Conservation (phyloP, 2,113 vertebrate species). For the Lagenorhynchus albirostris region DNA sequence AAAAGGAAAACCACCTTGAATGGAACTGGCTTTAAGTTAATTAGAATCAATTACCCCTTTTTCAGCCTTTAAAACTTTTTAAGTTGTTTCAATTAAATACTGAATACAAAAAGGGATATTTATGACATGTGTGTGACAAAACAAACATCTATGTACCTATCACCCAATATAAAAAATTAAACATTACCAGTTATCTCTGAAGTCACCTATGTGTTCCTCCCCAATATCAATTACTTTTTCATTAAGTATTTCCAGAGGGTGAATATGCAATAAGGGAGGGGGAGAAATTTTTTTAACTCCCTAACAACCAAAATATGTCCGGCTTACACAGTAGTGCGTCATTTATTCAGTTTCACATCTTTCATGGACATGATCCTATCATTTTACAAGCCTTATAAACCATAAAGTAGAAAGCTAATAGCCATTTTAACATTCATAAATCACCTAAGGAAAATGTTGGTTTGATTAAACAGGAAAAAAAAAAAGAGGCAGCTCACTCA, state of each 20-base stretch:
- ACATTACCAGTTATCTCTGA: not conserved
- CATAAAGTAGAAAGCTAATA: not conserved
- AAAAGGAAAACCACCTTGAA: not conserved
- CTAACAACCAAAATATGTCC: not conserved
- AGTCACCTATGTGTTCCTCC: not conserved
- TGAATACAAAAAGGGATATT: not conserved
- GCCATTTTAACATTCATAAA: not conserved
- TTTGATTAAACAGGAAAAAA: not conserved
- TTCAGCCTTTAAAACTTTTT: not conserved
- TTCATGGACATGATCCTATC: not conserved
- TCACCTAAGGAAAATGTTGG: not conserved
- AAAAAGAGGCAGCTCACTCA: not conserved
- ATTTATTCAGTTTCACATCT: not conserved
- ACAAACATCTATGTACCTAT: not conserved
- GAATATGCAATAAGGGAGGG: not conserved
- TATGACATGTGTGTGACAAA: not conserved
- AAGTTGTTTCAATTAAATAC: not conserved
- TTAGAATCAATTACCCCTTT: not conserved
- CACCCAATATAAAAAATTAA: not conserved
- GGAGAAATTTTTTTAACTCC: not conserved
- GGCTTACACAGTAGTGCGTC: not conserved
- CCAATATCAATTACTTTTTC: not conserved
- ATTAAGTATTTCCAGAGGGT: conserved; percentile 13
- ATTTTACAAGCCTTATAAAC: not conserved
- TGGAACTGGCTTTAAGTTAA: not conserved